Percentiles rank a stretch among this genome's conserved stretches.
Conservation (phyloP, 2,888 invertebrate species). For the Cotesia congregata region DNA sequence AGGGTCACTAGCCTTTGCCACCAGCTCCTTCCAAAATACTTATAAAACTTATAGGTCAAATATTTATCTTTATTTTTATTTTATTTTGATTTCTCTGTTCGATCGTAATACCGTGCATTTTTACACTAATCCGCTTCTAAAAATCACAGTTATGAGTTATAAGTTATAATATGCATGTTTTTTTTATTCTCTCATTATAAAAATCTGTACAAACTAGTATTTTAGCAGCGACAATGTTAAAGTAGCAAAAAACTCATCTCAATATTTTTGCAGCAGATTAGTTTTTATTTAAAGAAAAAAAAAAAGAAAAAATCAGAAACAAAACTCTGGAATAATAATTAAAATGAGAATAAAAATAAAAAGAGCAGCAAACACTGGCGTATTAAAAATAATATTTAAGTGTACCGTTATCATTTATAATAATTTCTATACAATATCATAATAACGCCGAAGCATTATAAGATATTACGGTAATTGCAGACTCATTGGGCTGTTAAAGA, state of each 20-base stretch:
- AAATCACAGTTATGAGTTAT: background rate
- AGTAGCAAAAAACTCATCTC: background rate
- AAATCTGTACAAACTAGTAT: background rate
- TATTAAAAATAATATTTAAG: constrained; percentile 6
- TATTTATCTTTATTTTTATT: background rate
- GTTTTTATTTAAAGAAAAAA: background rate
- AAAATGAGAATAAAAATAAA: background rate
- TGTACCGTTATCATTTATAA: constrained; percentile 38
- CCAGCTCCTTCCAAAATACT: constrained; percentile 33
- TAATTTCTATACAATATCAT: constrained; percentile 26
- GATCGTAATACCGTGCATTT: background rate
- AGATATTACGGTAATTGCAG: constrained; percentile 35
- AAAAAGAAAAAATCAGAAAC: background rate
- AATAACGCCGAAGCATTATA: constrained; percentile 25
- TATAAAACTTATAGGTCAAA: constrained; percentile 50
- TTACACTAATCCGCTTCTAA: constrained; percentile 11
- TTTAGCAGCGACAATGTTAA: background rate
- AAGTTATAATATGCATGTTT: constrained; percentile 4
- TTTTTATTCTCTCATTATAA: background rate
- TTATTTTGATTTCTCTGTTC: constrained; percentile 5
- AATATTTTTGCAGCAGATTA: background rate
- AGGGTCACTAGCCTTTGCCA: constrained; percentile 69
- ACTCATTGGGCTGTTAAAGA: constrained; percentile 36
- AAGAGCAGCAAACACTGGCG: background rate
- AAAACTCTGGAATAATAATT: background rate